Evolutionary conservation across 2,888 invertebrate genomes (phyloP), one percentile per base, ranked within the genome.

Genomic region (Perdita meconis): DNA sequence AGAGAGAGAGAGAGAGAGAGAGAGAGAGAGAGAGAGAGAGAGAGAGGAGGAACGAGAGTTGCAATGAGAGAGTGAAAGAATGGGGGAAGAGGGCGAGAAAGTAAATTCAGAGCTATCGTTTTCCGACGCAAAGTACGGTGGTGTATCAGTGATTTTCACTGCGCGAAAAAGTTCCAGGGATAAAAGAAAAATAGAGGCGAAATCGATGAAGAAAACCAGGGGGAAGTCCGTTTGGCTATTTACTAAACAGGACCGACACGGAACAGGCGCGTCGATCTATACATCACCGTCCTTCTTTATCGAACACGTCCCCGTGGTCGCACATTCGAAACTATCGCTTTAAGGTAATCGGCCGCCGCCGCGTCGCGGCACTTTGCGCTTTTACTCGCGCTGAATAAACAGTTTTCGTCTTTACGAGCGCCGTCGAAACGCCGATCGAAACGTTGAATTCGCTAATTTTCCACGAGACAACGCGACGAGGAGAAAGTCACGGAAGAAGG

Each of bases 221-320:
- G 53, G 57, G 57, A 76, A 72, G 71, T 56, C 51, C 59, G 68
- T 82, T 83, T 80, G 84, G 86, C 88, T 89, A 88, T 90, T 90
- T 89, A 89, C 87, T 88, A 90, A 90, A 89, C 84, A 86, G 83
- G n/a, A 71, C 74, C 84, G 86, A 89, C 90, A 89, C 80, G 87
- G 78, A 90, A 90, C 87, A 85, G 88, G 87, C 89, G 86, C 88
- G 89, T 80, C 87, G 74, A 71, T 82, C 82, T 80, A 87, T 89
- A 88, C 87, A 87, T 89, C 88, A 89, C 85, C 81, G 78, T 84
- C 86, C 81, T 84, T 86, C 81, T 88, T 86, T 84, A 84, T 87
- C 83, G 74, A 81, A 74, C 75, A 84, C 82, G 86, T 86, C 86
- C 78, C 71, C 85, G 84, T 85, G 86, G 80, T 71, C 69, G 10